Conservation (phyloP, 2,797 vertebrate genomes). For the Uromys caudimaculatus region DNA sequence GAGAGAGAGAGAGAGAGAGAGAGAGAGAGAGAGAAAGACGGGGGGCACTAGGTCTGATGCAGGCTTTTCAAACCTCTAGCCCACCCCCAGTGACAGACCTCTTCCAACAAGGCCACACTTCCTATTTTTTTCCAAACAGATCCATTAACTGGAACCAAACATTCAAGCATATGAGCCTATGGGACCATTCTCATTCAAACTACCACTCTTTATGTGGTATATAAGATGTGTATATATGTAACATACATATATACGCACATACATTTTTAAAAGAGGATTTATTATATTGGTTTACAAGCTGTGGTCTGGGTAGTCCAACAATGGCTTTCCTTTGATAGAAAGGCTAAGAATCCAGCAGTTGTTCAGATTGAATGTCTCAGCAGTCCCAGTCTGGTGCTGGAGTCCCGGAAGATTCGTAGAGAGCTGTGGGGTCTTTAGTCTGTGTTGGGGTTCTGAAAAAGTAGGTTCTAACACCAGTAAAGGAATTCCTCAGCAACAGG, state of each 20-base stretch:
- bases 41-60: neutral
- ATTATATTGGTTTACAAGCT: neutral
- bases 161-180: neutral
- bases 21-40: too few relatives aligned
- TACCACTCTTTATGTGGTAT: neutral
- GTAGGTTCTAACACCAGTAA: neutral
- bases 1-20: neutral
- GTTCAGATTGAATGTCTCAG: neutral
- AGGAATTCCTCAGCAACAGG: neutral
- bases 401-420: neutral
- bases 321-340: neutral
- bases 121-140: neutral
- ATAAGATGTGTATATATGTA: neutral
- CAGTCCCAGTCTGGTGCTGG: neutral
- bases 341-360: neutral
- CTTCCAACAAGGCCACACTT: neutral
- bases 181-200: neutral
- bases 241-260: neutral
- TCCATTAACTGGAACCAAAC: neutral
- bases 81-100: neutral
- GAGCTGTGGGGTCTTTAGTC: neutral
- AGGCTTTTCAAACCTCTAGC: neutral
- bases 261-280: neutral
- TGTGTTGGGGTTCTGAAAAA: neutral
- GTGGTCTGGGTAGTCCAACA: neutral